Evolutionary conservation across 1,140 invertebrate species (phyloP).

Genomic region (Charaxes varanes): DNA sequence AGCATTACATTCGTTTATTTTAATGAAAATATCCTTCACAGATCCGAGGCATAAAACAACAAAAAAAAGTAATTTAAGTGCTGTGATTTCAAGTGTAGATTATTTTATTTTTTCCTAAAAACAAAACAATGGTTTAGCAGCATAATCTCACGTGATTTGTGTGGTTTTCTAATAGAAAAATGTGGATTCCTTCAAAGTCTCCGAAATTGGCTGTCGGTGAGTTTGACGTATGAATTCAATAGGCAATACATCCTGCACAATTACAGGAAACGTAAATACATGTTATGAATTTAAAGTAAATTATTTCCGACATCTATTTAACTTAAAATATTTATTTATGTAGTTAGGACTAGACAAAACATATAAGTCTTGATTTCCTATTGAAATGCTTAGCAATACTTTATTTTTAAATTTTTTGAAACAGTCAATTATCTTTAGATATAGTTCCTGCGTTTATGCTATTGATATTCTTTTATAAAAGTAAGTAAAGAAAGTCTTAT

Average conservation of each 20-base stretch:
- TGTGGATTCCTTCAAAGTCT: constrained; percentile 63
- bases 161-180: constrained; percentile 24
- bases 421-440: no score
- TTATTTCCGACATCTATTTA: constrained; percentile 13
- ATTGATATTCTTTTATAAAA: no score
- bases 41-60: no score
- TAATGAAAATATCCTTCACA: no score
- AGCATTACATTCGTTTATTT: no score
- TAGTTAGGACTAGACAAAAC: no score
- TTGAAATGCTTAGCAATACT: no score
- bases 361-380: no score
- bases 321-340: no score
- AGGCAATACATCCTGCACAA: constrained; percentile 61
- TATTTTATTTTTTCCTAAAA: constrained; percentile 19
- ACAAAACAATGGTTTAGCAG: constrained; percentile 22
- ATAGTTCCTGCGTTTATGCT: no score
- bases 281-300: constrained; percentile 46
- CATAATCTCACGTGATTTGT: constrained; percentile 9
- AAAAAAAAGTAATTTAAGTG: constrained; percentile 11
- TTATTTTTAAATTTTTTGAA: no score
- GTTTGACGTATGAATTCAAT: constrained; percentile 48
- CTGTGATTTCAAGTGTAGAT: constrained; percentile 14
- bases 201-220: constrained; percentile 63
- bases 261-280: constrained; percentile 61
- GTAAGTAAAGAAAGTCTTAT: no score